Evolutionary conservation across 2,888 invertebrate genomes (phyloP).

Genomic region (Ommatoiulus sabulosus): DNA sequence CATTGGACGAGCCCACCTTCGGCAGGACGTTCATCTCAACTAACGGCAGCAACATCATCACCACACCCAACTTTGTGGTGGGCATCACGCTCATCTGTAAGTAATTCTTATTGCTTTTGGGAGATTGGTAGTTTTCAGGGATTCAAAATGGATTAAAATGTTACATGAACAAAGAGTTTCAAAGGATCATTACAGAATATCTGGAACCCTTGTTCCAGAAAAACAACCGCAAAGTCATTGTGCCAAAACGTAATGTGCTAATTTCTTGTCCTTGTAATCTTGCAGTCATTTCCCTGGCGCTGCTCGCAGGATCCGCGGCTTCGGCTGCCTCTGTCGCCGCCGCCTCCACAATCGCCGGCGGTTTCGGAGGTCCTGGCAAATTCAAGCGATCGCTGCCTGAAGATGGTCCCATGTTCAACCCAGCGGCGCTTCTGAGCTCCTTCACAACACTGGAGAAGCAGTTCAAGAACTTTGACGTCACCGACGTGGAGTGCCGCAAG

Average conservation of each 20-base stretch:
- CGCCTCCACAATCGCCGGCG: conserved; percentile 50
- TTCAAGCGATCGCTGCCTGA: conserved; percentile 57
- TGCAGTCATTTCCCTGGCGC: conserved; percentile 54
- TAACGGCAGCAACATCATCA: conserved; percentile 58
- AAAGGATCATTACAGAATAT: no score
- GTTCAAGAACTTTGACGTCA: conserved; percentile 58
- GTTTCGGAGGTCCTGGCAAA: conserved; percentile 50
- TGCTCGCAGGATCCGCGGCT: conserved; percentile 57
- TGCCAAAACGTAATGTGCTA: no score
- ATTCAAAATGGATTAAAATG: no score
- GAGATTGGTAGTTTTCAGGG: not conserved
- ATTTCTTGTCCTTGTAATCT: not conserved
- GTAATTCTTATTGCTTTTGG: not conserved
- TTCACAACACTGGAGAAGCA: conserved; percentile 53
- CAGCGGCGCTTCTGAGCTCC: conserved; percentile 49
- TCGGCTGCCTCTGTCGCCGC: conserved; percentile 56
- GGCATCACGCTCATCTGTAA: conserved; percentile 57
- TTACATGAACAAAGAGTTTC: no score
- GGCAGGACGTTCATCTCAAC: conserved; percentile 54
- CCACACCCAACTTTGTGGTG: conserved; percentile 57
- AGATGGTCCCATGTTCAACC: not conserved
- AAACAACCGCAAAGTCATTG: no score
- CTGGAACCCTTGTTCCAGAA: no score
- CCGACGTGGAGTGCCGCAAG: conserved; percentile 60
- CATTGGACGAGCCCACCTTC: conserved; percentile 52